Conservation (phyloP, 1,140 invertebrate species). For the Dolichoris vasculosae region DNA sequence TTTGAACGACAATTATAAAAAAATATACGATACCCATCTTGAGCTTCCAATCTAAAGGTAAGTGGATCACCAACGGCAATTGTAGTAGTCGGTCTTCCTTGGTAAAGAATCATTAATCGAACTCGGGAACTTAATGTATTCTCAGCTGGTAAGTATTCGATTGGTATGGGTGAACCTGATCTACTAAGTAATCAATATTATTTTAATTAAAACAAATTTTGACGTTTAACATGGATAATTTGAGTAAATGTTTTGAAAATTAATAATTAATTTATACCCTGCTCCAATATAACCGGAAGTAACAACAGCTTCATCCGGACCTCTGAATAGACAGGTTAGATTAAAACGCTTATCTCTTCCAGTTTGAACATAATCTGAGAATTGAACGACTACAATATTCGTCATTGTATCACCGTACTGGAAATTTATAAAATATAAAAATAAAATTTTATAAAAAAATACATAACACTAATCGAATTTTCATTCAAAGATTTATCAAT, state of each 20-base stretch:
- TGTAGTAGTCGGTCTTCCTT: conserved; percentile 92
- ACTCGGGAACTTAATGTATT: conserved; percentile 92
- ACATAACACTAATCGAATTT: neutral
- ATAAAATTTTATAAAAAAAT: neutral
- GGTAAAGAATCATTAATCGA: conserved; percentile 88
- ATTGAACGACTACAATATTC: conserved; percentile 95
- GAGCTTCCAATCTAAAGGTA: conserved; percentile 91
- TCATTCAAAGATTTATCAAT: neutral
- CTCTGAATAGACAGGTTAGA: conserved; percentile 91
- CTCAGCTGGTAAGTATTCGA: conserved; percentile 92
- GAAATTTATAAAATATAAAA: conserved; percentile 52
- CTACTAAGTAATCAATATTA: conserved; percentile 72
- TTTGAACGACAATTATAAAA: neutral
- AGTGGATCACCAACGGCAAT: conserved; percentile 95
- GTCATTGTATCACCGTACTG: conserved; percentile 94
- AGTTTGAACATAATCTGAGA: conserved; percentile 94
- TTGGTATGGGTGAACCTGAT: conserved; percentile 91
- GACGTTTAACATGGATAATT: neutral
- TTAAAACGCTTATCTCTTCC: conserved; percentile 93
- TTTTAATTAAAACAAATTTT: neutral
- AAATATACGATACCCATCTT: conserved; percentile 78
- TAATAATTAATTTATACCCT: conserved; percentile 78
- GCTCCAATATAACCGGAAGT: conserved; percentile 95
- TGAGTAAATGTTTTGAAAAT: neutral
- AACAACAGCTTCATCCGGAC: conserved; percentile 93